phyloP scores from a whole-genome alignment of 2,888 invertebrate species.

The Ichneumon xanthorius region DNA sequence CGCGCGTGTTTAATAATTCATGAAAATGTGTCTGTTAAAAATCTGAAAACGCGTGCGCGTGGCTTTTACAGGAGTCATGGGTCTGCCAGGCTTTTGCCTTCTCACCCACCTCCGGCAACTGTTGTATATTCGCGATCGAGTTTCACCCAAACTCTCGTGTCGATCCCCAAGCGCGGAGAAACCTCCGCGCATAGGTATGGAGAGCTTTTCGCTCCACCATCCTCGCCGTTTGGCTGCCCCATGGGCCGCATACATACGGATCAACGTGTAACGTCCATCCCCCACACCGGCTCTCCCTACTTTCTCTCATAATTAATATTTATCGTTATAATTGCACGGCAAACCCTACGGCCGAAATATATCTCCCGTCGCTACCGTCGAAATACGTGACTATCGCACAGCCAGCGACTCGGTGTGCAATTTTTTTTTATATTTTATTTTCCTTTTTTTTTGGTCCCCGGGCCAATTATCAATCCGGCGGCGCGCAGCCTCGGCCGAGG shows the following conservation, averaged over 20 bases:
- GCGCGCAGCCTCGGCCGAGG: slow-evolving; percentile 34
- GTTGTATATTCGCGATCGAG: slow-evolving; percentile 30
- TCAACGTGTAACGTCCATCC: slow-evolving; percentile 54
- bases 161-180: slow-evolving; percentile 35
- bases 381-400: slow-evolving; percentile 52
- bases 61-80: slow-evolving; percentile 36
- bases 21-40: slow-evolving; percentile 65
- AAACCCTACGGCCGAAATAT: slow-evolving; percentile 46
- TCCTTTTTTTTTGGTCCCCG: slow-evolving; percentile 32
- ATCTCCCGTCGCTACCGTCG: slow-evolving; percentile 16
- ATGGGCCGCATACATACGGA: slow-evolving; percentile 60
- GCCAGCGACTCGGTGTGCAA: background rate
- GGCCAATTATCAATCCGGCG: slow-evolving; percentile 60
- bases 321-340: slow-evolving; percentile 61
- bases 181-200: slow-evolving; percentile 9
- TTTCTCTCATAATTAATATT: slow-evolving; percentile 66
- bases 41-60: slow-evolving; percentile 61
- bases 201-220: background rate
- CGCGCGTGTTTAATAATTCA: slow-evolving; percentile 65
- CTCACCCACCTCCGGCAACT: background rate
- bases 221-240: slow-evolving; percentile 29
- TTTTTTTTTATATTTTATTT: background rate
- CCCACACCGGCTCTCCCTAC: slow-evolving; percentile 36
- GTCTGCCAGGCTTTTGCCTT: slow-evolving; percentile 37
- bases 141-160: slow-evolving; percentile 32